phyloP scores from a whole-genome alignment of 23 tunicate genomes.

The Oikopleura dioica region DNA sequence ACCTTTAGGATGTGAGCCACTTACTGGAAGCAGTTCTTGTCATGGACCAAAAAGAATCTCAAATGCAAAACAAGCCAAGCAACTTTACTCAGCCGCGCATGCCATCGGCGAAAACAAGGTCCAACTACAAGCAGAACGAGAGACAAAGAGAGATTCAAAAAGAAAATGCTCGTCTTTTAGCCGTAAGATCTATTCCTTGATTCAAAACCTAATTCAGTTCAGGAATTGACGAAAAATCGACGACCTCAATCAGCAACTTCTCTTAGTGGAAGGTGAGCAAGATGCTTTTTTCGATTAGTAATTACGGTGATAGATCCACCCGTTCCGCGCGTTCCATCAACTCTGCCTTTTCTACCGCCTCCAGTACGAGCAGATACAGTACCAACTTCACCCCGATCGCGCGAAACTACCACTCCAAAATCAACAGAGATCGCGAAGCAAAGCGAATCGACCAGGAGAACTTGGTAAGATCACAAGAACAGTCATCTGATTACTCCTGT shows the following conservation, averaged over 20 bases:
- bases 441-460: conserved; percentile 7
- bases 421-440: not conserved
- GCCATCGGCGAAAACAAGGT: not conserved
- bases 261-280: too few species aligned
- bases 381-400: not conserved
- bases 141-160: conserved; percentile 9
- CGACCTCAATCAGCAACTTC: too few species aligned
- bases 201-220: too few species aligned
- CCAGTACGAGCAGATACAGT: too few species aligned
- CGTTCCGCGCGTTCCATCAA: too few species aligned
- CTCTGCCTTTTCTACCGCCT: too few species aligned
- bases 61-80: not conserved
- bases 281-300: too few species aligned
- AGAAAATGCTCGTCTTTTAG: not conserved
- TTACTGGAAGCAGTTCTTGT: conserved; percentile 8
- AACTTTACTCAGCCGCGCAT: not conserved
- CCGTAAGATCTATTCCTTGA: too few species aligned
- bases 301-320: too few species aligned
- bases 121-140: not conserved
- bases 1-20: not conserved
- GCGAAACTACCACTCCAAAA: conserved; percentile 7
- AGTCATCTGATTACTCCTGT: not conserved
- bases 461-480: not conserved
- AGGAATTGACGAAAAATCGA: too few species aligned
- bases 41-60: not conserved